Evolutionary conservation across 2,797 vertebrate genomes (phyloP), one percentile per base, ranked within the genome.

Genomic region (Anolis apletophallus): DNA sequence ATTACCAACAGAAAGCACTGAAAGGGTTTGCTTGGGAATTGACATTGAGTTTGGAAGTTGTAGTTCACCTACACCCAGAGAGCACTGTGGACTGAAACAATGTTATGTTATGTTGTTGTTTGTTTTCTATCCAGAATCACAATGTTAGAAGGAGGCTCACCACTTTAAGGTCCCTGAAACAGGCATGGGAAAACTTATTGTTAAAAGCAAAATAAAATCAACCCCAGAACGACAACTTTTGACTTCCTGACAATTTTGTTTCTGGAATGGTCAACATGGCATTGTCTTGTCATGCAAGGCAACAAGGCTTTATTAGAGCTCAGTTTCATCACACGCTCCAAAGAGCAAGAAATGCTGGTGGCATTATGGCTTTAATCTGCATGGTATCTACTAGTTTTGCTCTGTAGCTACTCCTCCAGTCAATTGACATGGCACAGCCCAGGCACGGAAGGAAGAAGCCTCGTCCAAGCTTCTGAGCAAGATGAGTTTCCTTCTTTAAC

Each of bases 331-430:
- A 90, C 88, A 85, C 87, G 75, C 81, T 87, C 52, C 34, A 76
- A 14, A 85, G 79, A 85, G 81, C 36, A 85, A 13, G 46, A 69
- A 90, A 81, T 86, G 79, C 85, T 90, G 54, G 72, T 5, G 88
- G 8, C 8, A 40, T 78, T 86, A 75, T 81, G 71, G 88, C 74
- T 59, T n/a, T 50, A 36, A 64, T 67, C 40, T 81, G 59, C 76
- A 80, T 10, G 32, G 57, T 67, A 55, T 59, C 7, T 46, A 34
- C 7, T 46, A 34, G 81, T 86, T 52, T 16, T 89, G 6, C 0
- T 90, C 80, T 89, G 83, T 78, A 89, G 57, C 21, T 76, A 1
- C 5, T 87, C 86, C 72, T 92, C 81, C 77, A 87, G 54, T 5
- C 46, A 46, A 1, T 9, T 34, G 83, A 29, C 0, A 90, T 86